These are phyloP conservation scores for Vulpes lagopus DNA, from an alignment of 2,113 vertebrate species.

Conservation along the genomic window DNA sequence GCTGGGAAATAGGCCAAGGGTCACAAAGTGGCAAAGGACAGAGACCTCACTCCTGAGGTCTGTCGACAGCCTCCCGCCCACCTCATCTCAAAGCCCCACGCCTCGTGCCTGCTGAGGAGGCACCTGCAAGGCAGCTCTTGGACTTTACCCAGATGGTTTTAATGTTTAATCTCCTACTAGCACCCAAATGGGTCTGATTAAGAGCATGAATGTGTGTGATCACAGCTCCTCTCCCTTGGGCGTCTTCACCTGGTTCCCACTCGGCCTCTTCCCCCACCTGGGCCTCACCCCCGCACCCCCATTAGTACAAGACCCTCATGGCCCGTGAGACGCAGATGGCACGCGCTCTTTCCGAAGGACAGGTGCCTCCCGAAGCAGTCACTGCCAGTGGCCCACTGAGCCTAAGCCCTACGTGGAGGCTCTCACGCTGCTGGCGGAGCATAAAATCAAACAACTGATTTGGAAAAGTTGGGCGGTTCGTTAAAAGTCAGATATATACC, in stretches of 20 bases:
- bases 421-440: accelerated
- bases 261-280: not conserved
- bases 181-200: not conserved
- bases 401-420: accelerated
- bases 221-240: not conserved
- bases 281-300: not conserved
- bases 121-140: accelerated
- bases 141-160: accelerated
- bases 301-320: not conserved
- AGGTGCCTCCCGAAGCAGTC: not conserved
- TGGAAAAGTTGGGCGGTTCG: not conserved
- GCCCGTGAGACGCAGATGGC: accelerated
- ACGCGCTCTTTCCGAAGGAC: not conserved
- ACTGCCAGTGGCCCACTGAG: not conserved
- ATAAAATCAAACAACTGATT: accelerated
- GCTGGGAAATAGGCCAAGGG: not conserved
- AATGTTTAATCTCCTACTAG: not conserved
- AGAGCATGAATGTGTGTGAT: accelerated
- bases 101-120: not conserved
- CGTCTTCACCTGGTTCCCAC: not conserved
- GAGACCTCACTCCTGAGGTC: not conserved
- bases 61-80: accelerated
- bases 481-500: accelerated
- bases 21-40: not conserved
- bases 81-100: not conserved